A percentile compares a stretch with the other conserved stretches of the same genome.
These are phyloP conservation scores for Hippocampus abdominalis DNA, from an alignment of 2,113 vertebrate species.

Conservation along the genomic window DNA sequence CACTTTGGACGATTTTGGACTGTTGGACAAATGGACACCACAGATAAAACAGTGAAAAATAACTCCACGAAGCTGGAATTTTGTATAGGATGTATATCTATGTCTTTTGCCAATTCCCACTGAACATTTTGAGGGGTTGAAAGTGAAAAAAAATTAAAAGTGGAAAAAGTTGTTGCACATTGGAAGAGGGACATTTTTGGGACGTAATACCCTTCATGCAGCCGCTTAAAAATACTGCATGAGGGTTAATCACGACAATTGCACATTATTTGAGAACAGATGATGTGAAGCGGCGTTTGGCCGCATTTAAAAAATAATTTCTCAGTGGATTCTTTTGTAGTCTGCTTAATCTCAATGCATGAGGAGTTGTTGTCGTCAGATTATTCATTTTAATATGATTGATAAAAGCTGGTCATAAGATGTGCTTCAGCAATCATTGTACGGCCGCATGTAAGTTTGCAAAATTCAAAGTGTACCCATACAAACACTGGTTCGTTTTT, in stretches of 20 bases:
- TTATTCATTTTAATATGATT: slow-evolving; percentile 7
- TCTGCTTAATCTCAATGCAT: slow-evolving; percentile 19
- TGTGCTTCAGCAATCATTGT: slow-evolving; percentile 1
- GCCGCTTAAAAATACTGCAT: too few species aligned
- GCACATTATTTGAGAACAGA: not conserved
- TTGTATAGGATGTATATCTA: too few species aligned
- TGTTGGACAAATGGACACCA: too few species aligned
- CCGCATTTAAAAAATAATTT: not conserved
- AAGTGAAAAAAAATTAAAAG: too few species aligned
- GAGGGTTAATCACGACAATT: not conserved
- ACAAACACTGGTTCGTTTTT: not conserved
- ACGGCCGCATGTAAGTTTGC: not conserved
- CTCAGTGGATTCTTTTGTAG: slow-evolving; percentile 13
- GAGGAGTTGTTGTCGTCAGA: slow-evolving; percentile 4
- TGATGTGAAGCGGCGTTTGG: not conserved
- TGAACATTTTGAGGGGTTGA: too few species aligned
- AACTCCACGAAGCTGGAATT: too few species aligned
- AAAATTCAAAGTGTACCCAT: not conserved
- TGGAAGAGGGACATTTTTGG: too few species aligned
- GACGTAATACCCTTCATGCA: too few species aligned
- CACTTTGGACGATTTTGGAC: too few species aligned
- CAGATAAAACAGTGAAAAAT: too few species aligned
- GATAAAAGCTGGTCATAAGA: slow-evolving; percentile 26
- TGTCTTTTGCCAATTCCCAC: too few species aligned
- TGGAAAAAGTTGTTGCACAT: too few species aligned